Evolutionary conservation across 2,797 vertebrate genomes (phyloP).

Genomic region (Fundulus diaphanus): DNA sequence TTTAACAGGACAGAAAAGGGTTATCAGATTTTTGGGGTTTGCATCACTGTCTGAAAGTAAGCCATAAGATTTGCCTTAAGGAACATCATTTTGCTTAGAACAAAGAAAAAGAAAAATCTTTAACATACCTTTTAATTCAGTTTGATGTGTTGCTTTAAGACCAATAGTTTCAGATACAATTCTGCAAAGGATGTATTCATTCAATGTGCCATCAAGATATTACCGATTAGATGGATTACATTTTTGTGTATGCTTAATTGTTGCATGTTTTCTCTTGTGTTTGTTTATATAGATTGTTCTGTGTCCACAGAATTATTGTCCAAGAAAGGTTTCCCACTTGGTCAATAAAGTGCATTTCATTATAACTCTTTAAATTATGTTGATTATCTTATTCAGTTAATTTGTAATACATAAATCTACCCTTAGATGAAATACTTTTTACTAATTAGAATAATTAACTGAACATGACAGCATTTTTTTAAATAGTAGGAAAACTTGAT

Average conservation of each 20-base stretch:
- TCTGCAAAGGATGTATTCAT: background rate
- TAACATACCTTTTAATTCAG: background rate
- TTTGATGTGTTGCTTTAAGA: background rate
- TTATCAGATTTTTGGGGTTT: background rate
- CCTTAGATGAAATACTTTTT: no score
- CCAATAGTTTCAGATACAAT: background rate
- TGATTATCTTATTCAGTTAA: background rate
- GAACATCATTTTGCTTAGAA: background rate
- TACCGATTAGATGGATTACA: background rate
- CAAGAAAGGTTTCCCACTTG: background rate
- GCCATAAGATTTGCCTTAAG: background rate
- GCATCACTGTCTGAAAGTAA: background rate
- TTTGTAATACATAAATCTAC: no score
- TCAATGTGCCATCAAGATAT: background rate
- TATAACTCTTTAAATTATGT: background rate
- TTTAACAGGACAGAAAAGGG: background rate
- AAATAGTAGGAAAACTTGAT: background rate
- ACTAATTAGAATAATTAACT: no score
- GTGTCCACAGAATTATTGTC: no score
- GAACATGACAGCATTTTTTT: no score
- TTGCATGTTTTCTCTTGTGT: background rate
- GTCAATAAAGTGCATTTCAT: background rate
- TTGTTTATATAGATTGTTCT: background rate
- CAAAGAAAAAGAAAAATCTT: background rate
- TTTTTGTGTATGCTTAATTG: background rate